phyloP scores from a whole-genome alignment of 2,888 invertebrate genomes.

The Drosophila yooni region DNA sequence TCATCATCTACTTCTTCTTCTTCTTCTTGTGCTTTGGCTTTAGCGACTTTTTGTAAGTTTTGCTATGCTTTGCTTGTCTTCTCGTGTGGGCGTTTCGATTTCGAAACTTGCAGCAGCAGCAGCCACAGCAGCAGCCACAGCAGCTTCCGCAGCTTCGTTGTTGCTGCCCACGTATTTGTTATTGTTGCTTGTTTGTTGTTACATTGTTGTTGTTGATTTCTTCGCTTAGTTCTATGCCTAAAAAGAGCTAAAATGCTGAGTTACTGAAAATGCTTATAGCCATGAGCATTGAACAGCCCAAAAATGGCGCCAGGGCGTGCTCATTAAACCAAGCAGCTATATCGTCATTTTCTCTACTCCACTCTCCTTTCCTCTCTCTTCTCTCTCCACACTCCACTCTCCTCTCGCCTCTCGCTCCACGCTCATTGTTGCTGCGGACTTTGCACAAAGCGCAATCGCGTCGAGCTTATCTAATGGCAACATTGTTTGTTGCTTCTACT shows the following conservation, averaged over 20 bases:
- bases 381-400: not conserved
- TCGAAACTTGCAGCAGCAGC: constrained; percentile 55
- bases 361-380: not conserved
- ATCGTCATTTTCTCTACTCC: not conserved
- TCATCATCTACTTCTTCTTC: not conserved
- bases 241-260: constrained; percentile 66
- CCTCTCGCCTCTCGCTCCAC: not conserved
- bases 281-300: constrained; percentile 46
- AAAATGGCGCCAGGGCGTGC: constrained; percentile 81
- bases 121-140: constrained; percentile 9
- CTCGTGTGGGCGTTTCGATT: constrained; percentile 57
- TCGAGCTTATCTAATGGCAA: constrained; percentile 55
- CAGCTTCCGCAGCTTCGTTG: constrained; percentile 55
- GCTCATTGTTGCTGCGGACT: constrained; percentile 30
- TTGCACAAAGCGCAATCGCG: constrained; percentile 55
- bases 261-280: constrained; percentile 46
- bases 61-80: constrained; percentile 7
- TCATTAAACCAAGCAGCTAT: constrained; percentile 61
- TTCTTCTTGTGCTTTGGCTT: not conserved
- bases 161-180: constrained; percentile 44
- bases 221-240: constrained; percentile 72
- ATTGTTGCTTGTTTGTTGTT: constrained; percentile 23
- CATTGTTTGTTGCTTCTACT: constrained; percentile 44
- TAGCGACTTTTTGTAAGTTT: constrained; percentile 21
- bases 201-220: constrained; percentile 8